phyloP scores from a whole-genome alignment of 1,140 invertebrate genomes.

The Carcinoscorpius rotundicauda region DNA sequence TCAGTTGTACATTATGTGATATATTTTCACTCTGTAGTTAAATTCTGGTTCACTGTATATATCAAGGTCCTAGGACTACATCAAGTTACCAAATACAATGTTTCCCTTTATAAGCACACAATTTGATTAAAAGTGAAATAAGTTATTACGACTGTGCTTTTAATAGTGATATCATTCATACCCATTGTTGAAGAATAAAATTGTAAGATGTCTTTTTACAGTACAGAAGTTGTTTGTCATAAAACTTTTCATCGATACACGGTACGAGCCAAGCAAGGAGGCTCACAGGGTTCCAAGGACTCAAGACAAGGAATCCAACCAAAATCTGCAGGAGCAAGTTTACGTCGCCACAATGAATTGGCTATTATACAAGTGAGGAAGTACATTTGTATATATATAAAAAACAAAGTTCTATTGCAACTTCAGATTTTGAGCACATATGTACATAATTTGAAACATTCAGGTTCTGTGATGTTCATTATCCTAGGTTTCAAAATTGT shows the following conservation, averaged over 20 bases:
- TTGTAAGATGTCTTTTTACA: constrained; percentile 25
- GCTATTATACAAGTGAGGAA: constrained; percentile 46
- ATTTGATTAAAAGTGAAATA: too few relatives aligned
- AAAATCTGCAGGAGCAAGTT: constrained; percentile 65
- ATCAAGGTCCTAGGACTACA: too few relatives aligned
- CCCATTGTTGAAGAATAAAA: constrained; percentile 9
- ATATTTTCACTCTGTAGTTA: too few relatives aligned
- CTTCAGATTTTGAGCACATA: too few relatives aligned
- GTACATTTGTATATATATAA: constrained; percentile 4
- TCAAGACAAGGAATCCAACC: constrained; percentile 47
- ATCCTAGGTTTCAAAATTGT: too few relatives aligned
- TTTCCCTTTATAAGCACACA: too few relatives aligned
- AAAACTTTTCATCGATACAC: constrained; percentile 83
- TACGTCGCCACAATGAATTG: constrained; percentile 65
- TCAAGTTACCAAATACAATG: too few relatives aligned
- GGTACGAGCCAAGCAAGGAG: constrained; percentile 67
- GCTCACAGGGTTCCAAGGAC: constrained; percentile 57
- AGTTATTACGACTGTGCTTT: too few relatives aligned
- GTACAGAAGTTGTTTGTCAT: constrained; percentile 48
- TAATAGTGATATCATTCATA: not conserved
- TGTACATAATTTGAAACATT: too few relatives aligned
- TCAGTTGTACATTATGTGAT: too few relatives aligned
- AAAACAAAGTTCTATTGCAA: not conserved
- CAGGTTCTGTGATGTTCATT: too few relatives aligned
- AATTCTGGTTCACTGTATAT: too few relatives aligned